These are phyloP conservation scores for Tinamus major DNA, from an alignment of 2,797 vertebrate genomes.

Conservation along the genomic window DNA sequence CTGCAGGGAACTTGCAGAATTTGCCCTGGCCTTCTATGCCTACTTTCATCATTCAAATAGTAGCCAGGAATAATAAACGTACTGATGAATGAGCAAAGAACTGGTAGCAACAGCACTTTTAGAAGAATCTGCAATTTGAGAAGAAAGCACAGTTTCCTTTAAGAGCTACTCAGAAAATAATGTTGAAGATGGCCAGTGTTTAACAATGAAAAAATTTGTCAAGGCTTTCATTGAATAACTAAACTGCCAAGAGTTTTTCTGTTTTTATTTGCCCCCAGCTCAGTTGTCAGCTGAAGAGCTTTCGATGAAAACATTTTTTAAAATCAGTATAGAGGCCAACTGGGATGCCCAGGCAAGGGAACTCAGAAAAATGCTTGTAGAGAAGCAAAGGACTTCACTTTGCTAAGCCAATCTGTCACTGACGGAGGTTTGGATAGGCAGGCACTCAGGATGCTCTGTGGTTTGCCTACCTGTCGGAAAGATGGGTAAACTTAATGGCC, in stretches of 20 bases:
- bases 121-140: neutral
- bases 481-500: constrained; percentile 14
- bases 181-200: neutral
- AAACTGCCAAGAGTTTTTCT: constrained; percentile 32
- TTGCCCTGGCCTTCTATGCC: neutral
- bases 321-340: constrained; percentile 35
- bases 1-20: neutral
- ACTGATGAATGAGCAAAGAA: neutral
- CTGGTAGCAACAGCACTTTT: neutral
- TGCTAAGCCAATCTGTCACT: constrained; percentile 53
- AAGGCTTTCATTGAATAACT: constrained; percentile 40
- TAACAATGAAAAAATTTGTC: neutral
- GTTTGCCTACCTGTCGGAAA: constrained; percentile 29
- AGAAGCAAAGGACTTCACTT: neutral
- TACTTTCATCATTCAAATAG: neutral
- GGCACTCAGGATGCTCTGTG: constrained; percentile 29
- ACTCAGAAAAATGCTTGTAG: neutral
- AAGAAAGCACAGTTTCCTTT: neutral
- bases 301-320: constrained; percentile 47
- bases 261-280: constrained; percentile 39
- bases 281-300: constrained; percentile 45
- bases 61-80: neutral
- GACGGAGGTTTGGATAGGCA: constrained; percentile 26
- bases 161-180: constrained; percentile 17
- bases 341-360: constrained; percentile 9